These are phyloP conservation scores for Napeogenes inachia DNA, from an alignment of 2,888 invertebrate genomes.

Conservation along the genomic window DNA sequence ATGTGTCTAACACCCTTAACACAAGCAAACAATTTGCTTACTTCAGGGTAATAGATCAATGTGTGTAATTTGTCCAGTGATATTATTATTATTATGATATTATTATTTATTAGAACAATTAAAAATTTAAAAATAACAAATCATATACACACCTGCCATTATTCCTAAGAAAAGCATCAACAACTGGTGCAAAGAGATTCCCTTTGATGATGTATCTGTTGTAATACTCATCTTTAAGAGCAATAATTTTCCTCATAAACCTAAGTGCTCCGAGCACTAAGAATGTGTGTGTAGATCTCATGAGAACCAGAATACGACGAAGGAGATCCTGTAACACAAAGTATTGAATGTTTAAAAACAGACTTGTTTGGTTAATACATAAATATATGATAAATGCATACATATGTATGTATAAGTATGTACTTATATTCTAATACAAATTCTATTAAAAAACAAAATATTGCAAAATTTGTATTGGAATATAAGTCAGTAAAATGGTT, in stretches of 20 bases:
- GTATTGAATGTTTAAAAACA: background rate
- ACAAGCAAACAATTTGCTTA: too few relatives aligned
- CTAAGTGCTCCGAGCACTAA: conserved; percentile 96
- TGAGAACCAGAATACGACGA: conserved; percentile 94
- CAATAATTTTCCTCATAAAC: conserved; percentile 97
- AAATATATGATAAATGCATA: too few relatives aligned
- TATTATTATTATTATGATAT: too few relatives aligned
- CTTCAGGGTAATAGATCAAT: too few relatives aligned
- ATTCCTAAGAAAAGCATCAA: conserved; percentile 97
- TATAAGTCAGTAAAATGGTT: too few relatives aligned
- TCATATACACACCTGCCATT: conserved; percentile 84
- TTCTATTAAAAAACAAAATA: too few relatives aligned
- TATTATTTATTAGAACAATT: background rate
- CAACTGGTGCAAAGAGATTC: conserved; percentile 95
- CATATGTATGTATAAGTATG: too few relatives aligned
- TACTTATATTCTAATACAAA: too few relatives aligned
- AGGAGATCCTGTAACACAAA: conserved; percentile 83
- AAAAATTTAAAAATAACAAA: conserved; percentile 4
- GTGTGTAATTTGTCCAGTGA: too few relatives aligned
- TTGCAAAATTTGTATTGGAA: too few relatives aligned
- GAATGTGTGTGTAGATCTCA: conserved; percentile 98
- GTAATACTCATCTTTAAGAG: conserved; percentile 99
- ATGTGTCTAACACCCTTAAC: too few relatives aligned
- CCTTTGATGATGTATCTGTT: conserved; percentile 96
- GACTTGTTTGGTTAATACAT: too few relatives aligned